Percentiles rank a stretch among this genome's conserved stretches.
These are phyloP conservation scores for Eupelmus urozonus DNA, from an alignment of 2,888 invertebrate species.

Conservation along the genomic window DNA sequence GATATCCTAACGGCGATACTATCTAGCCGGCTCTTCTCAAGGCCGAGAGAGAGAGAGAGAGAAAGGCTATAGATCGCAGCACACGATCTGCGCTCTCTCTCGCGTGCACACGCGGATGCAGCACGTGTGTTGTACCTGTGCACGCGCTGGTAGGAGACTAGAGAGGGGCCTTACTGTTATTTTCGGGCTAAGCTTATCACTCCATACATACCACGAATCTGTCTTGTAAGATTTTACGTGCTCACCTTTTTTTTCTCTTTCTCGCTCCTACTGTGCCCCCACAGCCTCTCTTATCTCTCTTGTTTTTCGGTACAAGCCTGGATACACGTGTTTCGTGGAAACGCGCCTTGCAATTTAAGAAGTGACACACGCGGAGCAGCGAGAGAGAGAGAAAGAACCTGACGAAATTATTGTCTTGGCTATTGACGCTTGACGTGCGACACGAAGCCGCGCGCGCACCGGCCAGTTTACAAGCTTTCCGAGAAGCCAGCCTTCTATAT, in stretches of 20 bases:
- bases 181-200: constrained; percentile 60
- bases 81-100: constrained; percentile 68
- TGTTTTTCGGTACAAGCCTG: constrained; percentile 14
- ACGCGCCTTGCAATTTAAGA: constrained; percentile 26
- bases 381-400: not conserved
- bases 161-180: constrained; percentile 67
- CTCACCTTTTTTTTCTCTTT: constrained; percentile 12
- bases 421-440: constrained; percentile 33
- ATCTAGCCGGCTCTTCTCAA: constrained; percentile 15
- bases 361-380: not conserved
- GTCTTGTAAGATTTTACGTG: constrained; percentile 18
- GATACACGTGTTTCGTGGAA: constrained; percentile 45
- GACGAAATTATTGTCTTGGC: constrained; percentile 29
- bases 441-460: constrained; percentile 9
- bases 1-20: constrained; percentile 25
- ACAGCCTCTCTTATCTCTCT: not conserved
- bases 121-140: constrained; percentile 58
- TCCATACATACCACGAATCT: constrained; percentile 17
- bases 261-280: not conserved
- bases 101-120: not conserved
- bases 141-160: constrained; percentile 60
- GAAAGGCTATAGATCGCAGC: constrained; percentile 67
- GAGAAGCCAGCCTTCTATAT: constrained; percentile 27
- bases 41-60: no score
- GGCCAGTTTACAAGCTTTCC: constrained; percentile 39